Base-by-base conservation (phyloP, 2,888 invertebrate genomes). In the Plemyria rubiginata region DNA sequence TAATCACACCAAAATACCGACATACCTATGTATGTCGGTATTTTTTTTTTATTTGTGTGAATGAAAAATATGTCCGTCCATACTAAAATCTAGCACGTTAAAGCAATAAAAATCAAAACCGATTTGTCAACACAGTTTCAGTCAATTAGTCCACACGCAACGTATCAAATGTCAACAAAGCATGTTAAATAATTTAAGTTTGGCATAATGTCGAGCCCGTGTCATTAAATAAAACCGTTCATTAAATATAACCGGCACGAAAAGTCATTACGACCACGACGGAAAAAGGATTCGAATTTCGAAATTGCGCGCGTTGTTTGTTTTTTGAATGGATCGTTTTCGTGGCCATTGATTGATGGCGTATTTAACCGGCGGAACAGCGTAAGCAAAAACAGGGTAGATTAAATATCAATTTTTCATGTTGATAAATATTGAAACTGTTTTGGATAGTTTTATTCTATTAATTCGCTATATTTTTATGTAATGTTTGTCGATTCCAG, bases 351-450 rank as follows among this genome's bases (percentile, higher is more conserved):
- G 67, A 67, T 67, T 66, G 64, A 66, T 71, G 66, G 40, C 46
- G 62, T 48, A 65, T 63, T 62, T 62, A 43, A 61, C 62, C 64
- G 60, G 62, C 57, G 76, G 74, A 78, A 79, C 77, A 76, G 81
- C 76, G 72, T 74, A 54, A 58, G 75, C 76, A 77, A 85, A 84
- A 87, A 78, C 73, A 69, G 67, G 75, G 68, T 78, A 80, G 80
- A 85, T 87, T 85, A 86, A 85, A 86, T 80, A 85, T 72, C 84
- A 78, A 86, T 88, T 84, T 87, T 86, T 88, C 86, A 87, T 77
- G 78, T 80, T 83, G 83, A 84, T 82, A 79, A 79, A 84, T 82
- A 80, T 68, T 76, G 62, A 65, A 51, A 49, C 29, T 53, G 28
- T n/a, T 63, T 13, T 52, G n/a, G 41, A 59, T 53, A 49, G 41